Base-by-base conservation (phyloP, 2,888 invertebrate species). In the Tholera decimalis region DNA sequence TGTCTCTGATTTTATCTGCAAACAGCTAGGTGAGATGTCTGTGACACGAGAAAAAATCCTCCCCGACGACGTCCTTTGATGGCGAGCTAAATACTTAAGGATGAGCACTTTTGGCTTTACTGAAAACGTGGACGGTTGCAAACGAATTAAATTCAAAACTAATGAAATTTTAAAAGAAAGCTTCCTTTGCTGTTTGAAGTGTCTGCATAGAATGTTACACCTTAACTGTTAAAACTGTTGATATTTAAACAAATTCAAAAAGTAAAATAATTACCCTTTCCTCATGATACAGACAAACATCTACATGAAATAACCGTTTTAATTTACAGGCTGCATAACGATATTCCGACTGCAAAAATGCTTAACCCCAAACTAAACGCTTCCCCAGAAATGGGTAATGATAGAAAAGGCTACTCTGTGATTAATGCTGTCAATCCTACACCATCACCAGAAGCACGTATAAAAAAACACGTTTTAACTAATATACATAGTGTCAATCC, bases 1-100 rank as follows among this genome's bases (percentile, higher is more conserved):
- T 89, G 85, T 85, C 91, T 95, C 93, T 94, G 94, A 92, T 89
- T 94, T 92, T 92, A 89, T 91, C 91, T 93, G 89, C 87, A 92
- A 91, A 91, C 88, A 92, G 91, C 91, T 90, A 73, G 82, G 80
- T 72, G 82, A 66, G 76, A 68, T 53, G 74, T 70, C 64, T 77
- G 44, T 76, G 75, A 69, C 69, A 73, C 71, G 74, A 80, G 74
- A 80, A 75, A 73, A 73, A 81, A 69, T 84, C 79, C 77, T 65
- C 63, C 59, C 63, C 66, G 65, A 50, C 67, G 71, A 61, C 67
- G 57, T 75, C 86, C 90, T 92, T 92, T 92, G 89, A 91, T 85
- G 83, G 80, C 79, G 72, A 77, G 82, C 83, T 86, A 90, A 88
- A 87, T 82, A 83, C 82, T 85, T 67, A 74, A 77, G 70, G 80